phyloP scores from a whole-genome alignment of 2,888 invertebrate genomes.

The Torymus auratus region DNA sequence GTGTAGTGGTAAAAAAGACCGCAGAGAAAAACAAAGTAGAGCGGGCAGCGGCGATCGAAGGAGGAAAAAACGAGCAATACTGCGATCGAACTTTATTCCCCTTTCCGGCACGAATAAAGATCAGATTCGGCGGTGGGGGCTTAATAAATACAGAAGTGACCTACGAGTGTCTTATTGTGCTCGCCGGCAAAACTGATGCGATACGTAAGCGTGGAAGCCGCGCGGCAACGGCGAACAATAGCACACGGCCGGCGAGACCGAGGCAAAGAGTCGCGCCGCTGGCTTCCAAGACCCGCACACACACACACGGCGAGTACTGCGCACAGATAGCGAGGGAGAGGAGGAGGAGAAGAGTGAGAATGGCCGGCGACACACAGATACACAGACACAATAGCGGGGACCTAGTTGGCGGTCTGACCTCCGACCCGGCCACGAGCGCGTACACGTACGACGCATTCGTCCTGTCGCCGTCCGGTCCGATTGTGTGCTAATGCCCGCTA shows the following conservation, averaged over 20 bases:
- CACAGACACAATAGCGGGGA: conserved; percentile 73
- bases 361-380: conserved; percentile 53
- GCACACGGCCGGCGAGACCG: conserved; percentile 2
- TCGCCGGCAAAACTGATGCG: conserved; percentile 64
- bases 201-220: conserved; percentile 74
- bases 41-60: not conserved
- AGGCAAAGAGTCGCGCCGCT: conserved; percentile 46
- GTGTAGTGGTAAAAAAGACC: no score
- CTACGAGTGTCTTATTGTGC: conserved; percentile 59
- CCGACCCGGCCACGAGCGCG: conserved; percentile 65
- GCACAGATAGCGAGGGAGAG: not conserved
- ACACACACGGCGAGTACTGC: not conserved
- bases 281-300: not conserved
- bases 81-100: conserved; percentile 34
- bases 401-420: conserved; percentile 75
- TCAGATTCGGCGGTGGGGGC: conserved; percentile 28
- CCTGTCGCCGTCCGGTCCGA: conserved; percentile 70
- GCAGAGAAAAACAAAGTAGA: no score
- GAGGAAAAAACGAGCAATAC: conserved; percentile 24
- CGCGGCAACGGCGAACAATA: conserved; percentile 68
- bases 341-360: conserved; percentile 12
- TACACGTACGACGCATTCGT: conserved; percentile 68
- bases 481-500: conserved; percentile 76
- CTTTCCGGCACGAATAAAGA: conserved; percentile 19
- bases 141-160: conserved; percentile 58